These are phyloP conservation scores for Nothoprocta pentlandii DNA, from an alignment of 2,113 vertebrate species.

Conservation along the genomic window DNA sequence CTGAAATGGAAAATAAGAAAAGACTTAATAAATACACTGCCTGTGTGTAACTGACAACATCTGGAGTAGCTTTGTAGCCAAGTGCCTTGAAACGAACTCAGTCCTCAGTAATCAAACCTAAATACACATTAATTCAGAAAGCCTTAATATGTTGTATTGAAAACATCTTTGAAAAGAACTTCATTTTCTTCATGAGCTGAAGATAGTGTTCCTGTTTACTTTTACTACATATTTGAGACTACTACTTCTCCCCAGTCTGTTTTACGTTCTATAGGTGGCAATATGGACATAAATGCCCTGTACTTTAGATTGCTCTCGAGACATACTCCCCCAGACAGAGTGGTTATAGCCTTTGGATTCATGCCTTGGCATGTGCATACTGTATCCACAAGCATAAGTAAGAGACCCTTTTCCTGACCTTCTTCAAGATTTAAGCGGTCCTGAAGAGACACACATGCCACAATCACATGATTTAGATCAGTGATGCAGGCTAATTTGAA, in stretches of 20 bases:
- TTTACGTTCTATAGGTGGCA: neutral
- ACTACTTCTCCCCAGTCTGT: neutral
- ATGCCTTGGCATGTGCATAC: neutral
- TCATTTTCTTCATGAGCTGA: neutral
- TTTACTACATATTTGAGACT: neutral
- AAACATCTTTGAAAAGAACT: conserved; percentile 6
- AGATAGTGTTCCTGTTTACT: neutral
- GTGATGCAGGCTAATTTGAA: neutral
- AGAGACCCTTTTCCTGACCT: neutral
- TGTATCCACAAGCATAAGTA: neutral
- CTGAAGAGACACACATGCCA: neutral
- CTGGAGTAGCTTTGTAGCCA: conserved; percentile 39
- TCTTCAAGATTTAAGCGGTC: neutral
- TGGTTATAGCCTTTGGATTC: neutral
- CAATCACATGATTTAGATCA: neutral
- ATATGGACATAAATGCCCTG: neutral
- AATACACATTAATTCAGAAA: conserved; percentile 41
- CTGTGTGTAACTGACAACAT: conserved; percentile 44
- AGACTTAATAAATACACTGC: conserved; percentile 32
- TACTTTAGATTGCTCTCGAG: neutral
- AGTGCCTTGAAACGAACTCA: conserved; percentile 31
- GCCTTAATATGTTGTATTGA: neutral
- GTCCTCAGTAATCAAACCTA: conserved; percentile 5
- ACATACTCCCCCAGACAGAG: neutral
- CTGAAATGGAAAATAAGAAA: conserved; percentile 49